phyloP scores from a whole-genome alignment of 1,140 invertebrate genomes.

The Seison nebaliae region DNA sequence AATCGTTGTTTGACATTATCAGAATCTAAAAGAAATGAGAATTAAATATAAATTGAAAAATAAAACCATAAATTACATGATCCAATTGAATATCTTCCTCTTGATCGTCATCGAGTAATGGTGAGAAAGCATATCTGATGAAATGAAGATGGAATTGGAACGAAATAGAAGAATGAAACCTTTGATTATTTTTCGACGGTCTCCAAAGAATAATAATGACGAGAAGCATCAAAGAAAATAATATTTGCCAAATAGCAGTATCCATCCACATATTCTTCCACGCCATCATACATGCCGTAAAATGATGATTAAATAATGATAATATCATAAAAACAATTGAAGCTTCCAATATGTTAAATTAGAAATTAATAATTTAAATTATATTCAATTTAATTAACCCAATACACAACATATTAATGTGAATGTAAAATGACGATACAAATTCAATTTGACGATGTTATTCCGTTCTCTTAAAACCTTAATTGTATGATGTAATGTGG shows the following conservation, averaged over 20 bases:
- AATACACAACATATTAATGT: conserved; percentile 61
- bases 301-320: conserved; percentile 48
- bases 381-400: conserved; percentile 19
- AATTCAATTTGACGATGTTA: conserved; percentile 49
- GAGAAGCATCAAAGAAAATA: conserved; percentile 56
- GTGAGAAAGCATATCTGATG: conserved; percentile 75
- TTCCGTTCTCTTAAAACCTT: conserved; percentile 49
- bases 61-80: conserved; percentile 51
- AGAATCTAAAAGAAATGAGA: too few relatives aligned
- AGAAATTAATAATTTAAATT: neutral
- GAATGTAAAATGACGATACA: conserved; percentile 74
- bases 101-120: conserved; percentile 55
- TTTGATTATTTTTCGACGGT: conserved; percentile 71
- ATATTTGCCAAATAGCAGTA: conserved; percentile 69
- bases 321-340: conserved; percentile 71
- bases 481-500: conserved; percentile 56
- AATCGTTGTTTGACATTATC: too few relatives aligned
- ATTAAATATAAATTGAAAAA: conserved; percentile 31
- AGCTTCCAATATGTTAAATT: conserved; percentile 25
- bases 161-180: too few relatives aligned
- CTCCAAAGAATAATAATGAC: conserved; percentile 79
- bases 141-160: too few relatives aligned
- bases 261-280: conserved; percentile 62
- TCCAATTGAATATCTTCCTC: conserved; percentile 45
- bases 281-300: conserved; percentile 34